Evolutionary conservation across 2,113 vertebrate species (phyloP).

Genomic region (Peromyscus maniculatus): DNA sequence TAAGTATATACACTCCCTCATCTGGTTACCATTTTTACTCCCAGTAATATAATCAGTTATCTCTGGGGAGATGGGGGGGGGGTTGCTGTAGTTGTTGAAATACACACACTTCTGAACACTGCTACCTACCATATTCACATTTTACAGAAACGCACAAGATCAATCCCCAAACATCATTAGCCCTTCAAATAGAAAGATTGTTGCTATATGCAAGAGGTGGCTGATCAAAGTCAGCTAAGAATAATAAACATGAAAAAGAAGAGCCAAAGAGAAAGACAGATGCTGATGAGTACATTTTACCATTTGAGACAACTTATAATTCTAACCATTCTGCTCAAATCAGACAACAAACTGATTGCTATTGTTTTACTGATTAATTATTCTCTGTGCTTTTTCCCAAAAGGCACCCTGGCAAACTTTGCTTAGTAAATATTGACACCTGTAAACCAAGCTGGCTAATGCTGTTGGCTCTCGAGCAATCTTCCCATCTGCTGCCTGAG

Average conservation of each 20-base stretch:
- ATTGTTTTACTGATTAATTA: constrained; percentile 90
- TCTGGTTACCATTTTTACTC: constrained; percentile 74
- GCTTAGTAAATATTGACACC: constrained; percentile 94
- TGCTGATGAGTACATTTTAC: constrained; percentile 80
- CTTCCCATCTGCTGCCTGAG: constrained; percentile 94
- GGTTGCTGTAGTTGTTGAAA: constrained; percentile 70
- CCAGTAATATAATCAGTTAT: constrained; percentile 69
- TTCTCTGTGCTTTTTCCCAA: constrained; percentile 86
- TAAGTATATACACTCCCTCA: constrained; percentile 67
- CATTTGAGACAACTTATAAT: constrained; percentile 83
- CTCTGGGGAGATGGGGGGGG: constrained; percentile 64
- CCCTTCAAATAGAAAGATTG: constrained; percentile 71
- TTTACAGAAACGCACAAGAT: constrained; percentile 54
- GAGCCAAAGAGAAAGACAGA: constrained; percentile 83
- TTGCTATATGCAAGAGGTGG: constrained; percentile 58
- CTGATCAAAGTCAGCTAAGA: constrained; percentile 78
- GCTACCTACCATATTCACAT: constrained; percentile 77
- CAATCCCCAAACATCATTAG: constrained; percentile 79
- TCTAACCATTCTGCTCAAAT: constrained; percentile 86
- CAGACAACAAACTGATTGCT: constrained; percentile 87
- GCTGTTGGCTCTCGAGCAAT: constrained; percentile 87
- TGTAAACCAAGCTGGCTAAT: constrained; percentile 92
- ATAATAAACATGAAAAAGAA: constrained; percentile 81
- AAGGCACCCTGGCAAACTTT: constrained; percentile 87
- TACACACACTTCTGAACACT: constrained; percentile 65